Percentiles rank a stretch among this genome's conserved stretches.
Conservation (phyloP, 2,113 vertebrate genomes). For the Lanius ludovicianus region DNA sequence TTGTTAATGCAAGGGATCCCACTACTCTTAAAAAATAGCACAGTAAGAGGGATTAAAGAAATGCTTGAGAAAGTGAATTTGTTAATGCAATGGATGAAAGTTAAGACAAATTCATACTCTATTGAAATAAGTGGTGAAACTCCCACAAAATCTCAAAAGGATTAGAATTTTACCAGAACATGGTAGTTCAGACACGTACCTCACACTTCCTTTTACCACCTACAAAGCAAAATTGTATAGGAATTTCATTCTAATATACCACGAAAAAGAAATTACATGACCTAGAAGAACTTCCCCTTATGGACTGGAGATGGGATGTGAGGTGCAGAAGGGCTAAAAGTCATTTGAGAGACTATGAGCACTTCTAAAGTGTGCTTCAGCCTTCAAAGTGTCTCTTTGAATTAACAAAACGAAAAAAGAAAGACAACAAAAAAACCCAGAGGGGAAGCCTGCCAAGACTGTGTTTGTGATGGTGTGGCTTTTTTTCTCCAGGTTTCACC, state of each 20-base stretch:
- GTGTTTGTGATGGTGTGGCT: fast-evolving
- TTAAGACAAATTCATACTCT: neutral
- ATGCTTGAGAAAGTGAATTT: neutral
- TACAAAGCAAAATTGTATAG: neutral
- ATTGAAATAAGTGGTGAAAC: neutral
- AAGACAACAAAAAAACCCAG: no score
- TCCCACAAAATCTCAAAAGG: neutral
- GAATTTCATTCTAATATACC: neutral
- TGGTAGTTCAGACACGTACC: neutral
- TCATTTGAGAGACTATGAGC: neutral
- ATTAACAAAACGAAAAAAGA: neutral
- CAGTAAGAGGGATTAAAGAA: neutral
- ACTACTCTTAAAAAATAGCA: neutral
- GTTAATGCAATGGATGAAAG: neutral
- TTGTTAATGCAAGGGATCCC: neutral
- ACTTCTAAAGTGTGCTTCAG: neutral
- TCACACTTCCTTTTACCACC: neutral
- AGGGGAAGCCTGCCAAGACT: neutral
- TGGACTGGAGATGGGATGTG: neutral
- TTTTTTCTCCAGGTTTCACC: neutral
- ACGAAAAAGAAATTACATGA: neutral
- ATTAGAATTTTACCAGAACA: neutral
- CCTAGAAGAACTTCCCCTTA: neutral
- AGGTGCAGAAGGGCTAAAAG: neutral
- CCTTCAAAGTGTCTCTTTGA: neutral